These are phyloP conservation scores for Leptinotarsa lineolata DNA, from an alignment of 1,140 invertebrate species.

Conservation along the genomic window DNA sequence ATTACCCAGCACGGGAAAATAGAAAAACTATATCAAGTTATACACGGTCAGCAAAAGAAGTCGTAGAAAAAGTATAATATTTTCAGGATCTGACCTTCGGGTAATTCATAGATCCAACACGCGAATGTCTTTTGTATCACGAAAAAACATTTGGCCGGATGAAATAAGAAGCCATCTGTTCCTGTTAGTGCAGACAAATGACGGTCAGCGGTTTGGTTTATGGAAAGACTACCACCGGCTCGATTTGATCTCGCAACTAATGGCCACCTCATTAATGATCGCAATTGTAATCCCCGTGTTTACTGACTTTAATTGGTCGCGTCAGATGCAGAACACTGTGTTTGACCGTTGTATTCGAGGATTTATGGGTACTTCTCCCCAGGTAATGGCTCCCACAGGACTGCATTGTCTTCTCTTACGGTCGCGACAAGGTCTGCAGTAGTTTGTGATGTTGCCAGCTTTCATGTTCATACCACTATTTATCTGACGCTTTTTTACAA, in stretches of 20 bases:
- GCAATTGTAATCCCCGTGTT: conserved; percentile 36
- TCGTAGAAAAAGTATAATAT: too few species aligned
- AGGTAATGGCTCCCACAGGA: conserved; percentile 37
- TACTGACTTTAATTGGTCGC: conserved; percentile 39
- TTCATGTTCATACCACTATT: background rate
- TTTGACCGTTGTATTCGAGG: conserved; percentile 29
- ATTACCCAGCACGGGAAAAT: too few species aligned
- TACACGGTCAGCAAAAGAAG: background rate
- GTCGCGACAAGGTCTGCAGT: conserved; percentile 17
- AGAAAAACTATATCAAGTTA: background rate
- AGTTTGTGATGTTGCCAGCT: conserved; percentile 12
- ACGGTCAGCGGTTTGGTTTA: conserved; percentile 31
- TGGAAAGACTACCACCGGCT: conserved; percentile 33
- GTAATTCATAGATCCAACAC: too few species aligned
- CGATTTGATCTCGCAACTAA: conserved; percentile 39
- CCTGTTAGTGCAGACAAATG: conserved; percentile 31
- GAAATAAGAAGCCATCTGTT: background rate
- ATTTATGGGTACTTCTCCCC: conserved; percentile 31
- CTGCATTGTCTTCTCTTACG: conserved; percentile 34
- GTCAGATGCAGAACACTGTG: conserved; percentile 40
- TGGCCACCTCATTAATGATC: conserved; percentile 39
- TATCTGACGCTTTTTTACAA: too few species aligned
- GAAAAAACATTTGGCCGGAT: background rate
- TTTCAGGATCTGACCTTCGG: too few species aligned
- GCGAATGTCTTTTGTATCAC: too few species aligned